Conservation (phyloP, 2,113 vertebrate species). For the Archocentrus centrarchus region DNA sequence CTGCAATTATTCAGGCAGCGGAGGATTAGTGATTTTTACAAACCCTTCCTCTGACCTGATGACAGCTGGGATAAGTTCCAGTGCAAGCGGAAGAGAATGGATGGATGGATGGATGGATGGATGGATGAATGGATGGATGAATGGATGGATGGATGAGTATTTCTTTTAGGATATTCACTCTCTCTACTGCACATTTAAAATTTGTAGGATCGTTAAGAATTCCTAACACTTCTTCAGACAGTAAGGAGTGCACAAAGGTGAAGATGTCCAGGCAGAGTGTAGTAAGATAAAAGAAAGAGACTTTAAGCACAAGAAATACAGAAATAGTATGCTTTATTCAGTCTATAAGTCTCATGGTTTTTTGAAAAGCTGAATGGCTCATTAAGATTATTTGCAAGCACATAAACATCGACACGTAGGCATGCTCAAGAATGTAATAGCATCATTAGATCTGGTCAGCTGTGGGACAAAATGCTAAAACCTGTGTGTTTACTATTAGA, state of each 20-base stretch:
- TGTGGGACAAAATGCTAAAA: slow-evolving; percentile 4
- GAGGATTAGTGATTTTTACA: neutral
- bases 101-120: too few species aligned
- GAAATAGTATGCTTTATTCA: neutral
- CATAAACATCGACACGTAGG: neutral
- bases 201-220: neutral
- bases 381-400: neutral
- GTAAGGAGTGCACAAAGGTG: neutral
- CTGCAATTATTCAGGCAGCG: neutral
- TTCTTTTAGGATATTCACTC: neutral
- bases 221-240: neutral
- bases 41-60: too few species aligned
- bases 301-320: neutral
- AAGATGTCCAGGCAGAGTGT: neutral
- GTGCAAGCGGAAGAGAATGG: too few species aligned
- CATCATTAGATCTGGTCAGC: neutral
- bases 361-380: neutral
- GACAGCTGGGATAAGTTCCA: too few species aligned
- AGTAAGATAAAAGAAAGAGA: neutral
- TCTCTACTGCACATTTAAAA: neutral
- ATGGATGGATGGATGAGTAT: too few species aligned
- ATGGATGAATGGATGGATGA: too few species aligned
- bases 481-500: slow-evolving; percentile 8
- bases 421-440: neutral
- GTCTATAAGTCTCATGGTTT: neutral